Evolutionary conservation across 2,113 vertebrate genomes (phyloP), one percentile per base, ranked within the genome.

Genomic region (Cynocephalus volans): DNA sequence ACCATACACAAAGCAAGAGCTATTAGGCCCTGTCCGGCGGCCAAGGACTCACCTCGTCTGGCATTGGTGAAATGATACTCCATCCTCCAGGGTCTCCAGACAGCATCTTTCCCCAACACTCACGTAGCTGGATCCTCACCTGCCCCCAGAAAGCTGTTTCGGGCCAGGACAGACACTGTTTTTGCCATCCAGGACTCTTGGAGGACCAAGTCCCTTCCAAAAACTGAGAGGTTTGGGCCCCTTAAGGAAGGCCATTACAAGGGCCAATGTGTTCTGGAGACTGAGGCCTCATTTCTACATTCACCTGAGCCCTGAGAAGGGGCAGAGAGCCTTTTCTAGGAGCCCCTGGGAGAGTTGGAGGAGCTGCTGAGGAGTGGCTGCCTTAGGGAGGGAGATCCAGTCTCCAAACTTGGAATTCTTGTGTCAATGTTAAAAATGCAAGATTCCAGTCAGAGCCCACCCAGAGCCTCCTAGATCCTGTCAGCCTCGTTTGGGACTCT

Each of bases 41-140:
- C 98, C 97, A 97, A 96, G 95, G 94, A 92, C 87, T 96, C 80
- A 58, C 94, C 73, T 83, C 12, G 9, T 97, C 97, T 96, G 87
- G 89, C 41, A 14, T 13, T n/a, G 70, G 90, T 84, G 94, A 98
- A 96, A 95, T 93, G 97, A 97, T 96, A 97, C 70, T 50, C 72
- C 0, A 1, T 70, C 54, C 83, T 97, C 77, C 83, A 82, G 67
- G 48, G 45, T 58, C 13, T 1, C 69, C 95, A 97, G 96, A 97
- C 12, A 6, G 73, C 92, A 93, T 69, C 91, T 89, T 64, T 73
- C 62, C 52, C 24, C 58, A 56, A 13, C 50, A 60, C 19, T 54
- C 85, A 2, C 15, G 24, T 2, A 1, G 14, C 70, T 77, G 33
- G 64, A n/a, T 75, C 56, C 69, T 88, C 13, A 2, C 69, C 52